Conservation (phyloP, 37 sponge, comb jelly and placozoan genomes). For the Agelas oroides region DNA sequence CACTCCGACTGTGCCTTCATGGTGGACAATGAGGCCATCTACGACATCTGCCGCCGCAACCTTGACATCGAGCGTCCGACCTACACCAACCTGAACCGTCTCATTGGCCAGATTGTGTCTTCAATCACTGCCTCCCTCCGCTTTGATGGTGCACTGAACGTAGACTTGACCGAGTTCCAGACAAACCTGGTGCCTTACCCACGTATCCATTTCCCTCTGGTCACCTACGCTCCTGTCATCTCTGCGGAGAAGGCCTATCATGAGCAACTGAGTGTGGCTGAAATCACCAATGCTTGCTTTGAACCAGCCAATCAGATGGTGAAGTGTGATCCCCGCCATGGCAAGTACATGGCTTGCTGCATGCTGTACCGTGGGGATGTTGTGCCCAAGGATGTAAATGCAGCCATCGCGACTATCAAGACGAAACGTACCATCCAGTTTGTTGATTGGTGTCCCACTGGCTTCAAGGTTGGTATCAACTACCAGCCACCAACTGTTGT, state of each 20-base stretch:
- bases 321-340: slow-evolving; percentile 94
- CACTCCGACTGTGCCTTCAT: slow-evolving; percentile 96
- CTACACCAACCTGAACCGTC: slow-evolving; percentile 93
- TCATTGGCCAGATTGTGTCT: slow-evolving; percentile 92
- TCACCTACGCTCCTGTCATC: slow-evolving; percentile 92
- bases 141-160: slow-evolving; percentile 94
- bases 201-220: slow-evolving; percentile 94
- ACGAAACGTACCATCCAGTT: slow-evolving; percentile 92
- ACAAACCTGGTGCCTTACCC: slow-evolving; percentile 97
- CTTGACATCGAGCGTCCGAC: slow-evolving; percentile 93
- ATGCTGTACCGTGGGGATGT: slow-evolving; percentile 92
- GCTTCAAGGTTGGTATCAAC: slow-evolving; percentile 97
- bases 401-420: slow-evolving; percentile 93
- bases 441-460: slow-evolving; percentile 95
- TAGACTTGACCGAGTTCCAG: slow-evolving; percentile 96
- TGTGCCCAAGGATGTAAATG: slow-evolving; percentile 94
- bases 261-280: slow-evolving; percentile 87
- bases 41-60: slow-evolving; percentile 93
- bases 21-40: slow-evolving; percentile 95
- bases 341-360: slow-evolving; percentile 97
- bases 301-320: slow-evolving; percentile 98
- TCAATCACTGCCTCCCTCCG: slow-evolving; percentile 94
- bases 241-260: slow-evolving; percentile 97
- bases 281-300: slow-evolving; percentile 91
- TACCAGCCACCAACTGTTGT: slow-evolving; percentile 92